A percentile compares a stretch with the other conserved stretches of the same genome.
These are phyloP conservation scores for Lydus trimaculatus DNA, from an alignment of 2,888 invertebrate genomes.

Conservation along the genomic window DNA sequence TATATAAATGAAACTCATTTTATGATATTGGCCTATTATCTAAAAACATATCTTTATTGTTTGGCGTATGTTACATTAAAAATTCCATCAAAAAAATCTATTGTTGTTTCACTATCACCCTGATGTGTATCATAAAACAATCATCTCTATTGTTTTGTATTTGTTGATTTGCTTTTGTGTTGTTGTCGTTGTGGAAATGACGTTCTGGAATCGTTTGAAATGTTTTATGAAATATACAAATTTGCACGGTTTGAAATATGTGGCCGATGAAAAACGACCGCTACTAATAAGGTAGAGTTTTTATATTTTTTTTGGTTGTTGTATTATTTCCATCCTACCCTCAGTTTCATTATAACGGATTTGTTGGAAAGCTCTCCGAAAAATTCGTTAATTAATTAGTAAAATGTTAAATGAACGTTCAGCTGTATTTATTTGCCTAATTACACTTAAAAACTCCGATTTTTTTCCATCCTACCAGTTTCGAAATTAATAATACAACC, in stretches of 20 bases:
- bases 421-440: not conserved
- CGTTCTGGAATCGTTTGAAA: constrained; percentile 26
- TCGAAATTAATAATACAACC: not conserved
- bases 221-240: constrained; percentile 51
- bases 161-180: not conserved
- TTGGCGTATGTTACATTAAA: constrained; percentile 8
- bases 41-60: constrained; percentile 6
- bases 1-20: not conserved
- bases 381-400: not conserved
- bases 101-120: constrained; percentile 1
- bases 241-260: constrained; percentile 54
- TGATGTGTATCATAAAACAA: not conserved
- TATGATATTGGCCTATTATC: constrained; percentile 2
- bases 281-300: constrained; percentile 44
- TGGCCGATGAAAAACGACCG: constrained; percentile 46
- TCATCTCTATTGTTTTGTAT: not conserved
- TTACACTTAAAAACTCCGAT: not conserved
- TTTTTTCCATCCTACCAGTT: not conserved
- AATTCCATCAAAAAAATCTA: not conserved
- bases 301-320: not conserved
- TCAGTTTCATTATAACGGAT: not conserved
- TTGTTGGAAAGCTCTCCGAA: not conserved
- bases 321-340: no score
- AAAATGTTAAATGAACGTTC: not conserved
- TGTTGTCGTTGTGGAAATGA: not conserved